These are phyloP conservation scores for Limnothrissa miodon DNA, from an alignment of 2,113 vertebrate genomes.

Conservation along the genomic window DNA sequence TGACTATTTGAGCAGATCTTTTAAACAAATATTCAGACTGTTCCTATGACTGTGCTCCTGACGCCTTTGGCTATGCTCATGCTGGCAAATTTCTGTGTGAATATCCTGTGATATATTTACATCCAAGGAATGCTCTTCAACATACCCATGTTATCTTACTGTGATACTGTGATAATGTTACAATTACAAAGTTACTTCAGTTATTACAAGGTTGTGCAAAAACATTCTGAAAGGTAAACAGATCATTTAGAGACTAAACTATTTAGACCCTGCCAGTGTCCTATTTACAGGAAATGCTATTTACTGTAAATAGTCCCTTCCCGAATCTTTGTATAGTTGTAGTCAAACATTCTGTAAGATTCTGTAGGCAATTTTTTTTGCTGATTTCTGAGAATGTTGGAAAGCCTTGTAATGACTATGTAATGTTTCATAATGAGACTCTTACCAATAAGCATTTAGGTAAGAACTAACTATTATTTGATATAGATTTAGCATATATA, in stretches of 20 bases:
- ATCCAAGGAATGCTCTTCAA: not conserved
- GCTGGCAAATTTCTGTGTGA: not conserved
- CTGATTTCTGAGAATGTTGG: not conserved
- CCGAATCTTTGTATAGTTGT: no score
- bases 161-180: not conserved
- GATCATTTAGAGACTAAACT: not conserved
- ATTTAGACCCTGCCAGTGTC: not conserved
- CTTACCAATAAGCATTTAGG: not conserved
- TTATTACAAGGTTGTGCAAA: not conserved
- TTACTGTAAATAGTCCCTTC: no score
- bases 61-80: not conserved
- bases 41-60: not conserved
- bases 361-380: no score
- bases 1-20: constrained; percentile 34
- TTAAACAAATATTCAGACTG: constrained; percentile 21
- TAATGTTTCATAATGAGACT: not conserved
- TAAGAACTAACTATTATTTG: not conserved
- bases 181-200: not conserved
- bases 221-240: not conserved
- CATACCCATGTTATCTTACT: not conserved
- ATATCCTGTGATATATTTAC: not conserved
- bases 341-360: no score
- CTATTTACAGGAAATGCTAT: not conserved
- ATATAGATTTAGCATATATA: no score
- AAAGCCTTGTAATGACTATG: not conserved